Evolutionary conservation across 2,797 vertebrate species (phyloP), one percentile per base, ranked within the genome.

Genomic region (Eutrigla gurnardus): DNA sequence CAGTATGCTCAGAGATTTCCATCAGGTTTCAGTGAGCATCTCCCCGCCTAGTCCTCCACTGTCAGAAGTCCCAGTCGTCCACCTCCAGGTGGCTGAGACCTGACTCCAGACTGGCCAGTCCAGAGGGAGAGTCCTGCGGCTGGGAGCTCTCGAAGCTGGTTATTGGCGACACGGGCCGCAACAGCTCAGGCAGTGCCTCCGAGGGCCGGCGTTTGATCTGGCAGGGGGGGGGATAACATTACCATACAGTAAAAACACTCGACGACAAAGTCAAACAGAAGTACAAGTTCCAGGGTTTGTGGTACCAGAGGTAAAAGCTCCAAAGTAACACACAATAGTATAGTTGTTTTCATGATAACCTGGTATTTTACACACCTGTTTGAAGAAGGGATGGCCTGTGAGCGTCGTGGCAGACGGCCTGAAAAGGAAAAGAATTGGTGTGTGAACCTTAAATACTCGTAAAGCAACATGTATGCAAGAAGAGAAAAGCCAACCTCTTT

Each of bases 51-150:
- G 42, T 81, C 64, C 40, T 77, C 68, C 72, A 59, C 72, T 70
- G 91, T 95, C 94, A 99, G 95, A 99, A 99, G 81, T 99, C 98
- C 98, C 98, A 99, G 91, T 99, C 97, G 9, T 99, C 98, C 88
- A 99, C 94, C 32, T 97, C 97, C 81, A 99, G 91, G 84, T 97
- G 96, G 88, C 97, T 96, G 84, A 99, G 90, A 65, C 96, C 91
- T 0, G 97, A 96, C 65, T 97, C 97, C 82, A 99, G 88, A 78
- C 96, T 96, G 60, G 96, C 96, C 87, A 99, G 88, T 18, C 95
- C 96, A 17, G 95, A 95, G 54, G 94, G 92, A 0, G 92, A 92
- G 84, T 93, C 91, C 79, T 95, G 95, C 6, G 76, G 88, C 75
- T 93, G 94, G 0, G 94, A 89, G 81, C 88, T 90, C 80, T 97